Evolutionary conservation across 2,113 vertebrate species (phyloP), one percentile per base, ranked within the genome.

Genomic region (Apistogramma diplotaenia): DNA sequence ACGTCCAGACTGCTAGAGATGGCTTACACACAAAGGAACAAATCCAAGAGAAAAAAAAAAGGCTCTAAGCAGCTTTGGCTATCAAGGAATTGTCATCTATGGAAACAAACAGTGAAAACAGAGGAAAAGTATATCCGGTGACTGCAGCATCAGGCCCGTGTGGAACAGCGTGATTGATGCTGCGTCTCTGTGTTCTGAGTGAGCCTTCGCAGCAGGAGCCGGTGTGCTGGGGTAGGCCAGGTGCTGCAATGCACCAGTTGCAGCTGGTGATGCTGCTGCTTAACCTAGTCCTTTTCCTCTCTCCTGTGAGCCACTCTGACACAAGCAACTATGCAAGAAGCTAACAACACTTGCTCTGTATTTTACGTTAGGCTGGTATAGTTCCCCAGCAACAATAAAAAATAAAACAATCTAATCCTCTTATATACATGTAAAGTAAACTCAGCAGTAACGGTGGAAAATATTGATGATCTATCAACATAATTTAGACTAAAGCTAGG

Each of bases 201-300:
- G 92, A 92, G 93, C 58, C 78, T 85, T 90, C 88, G 83, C 89
- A 92, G 87, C 87, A 80, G 85, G 91, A 86, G 78, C 58, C 59
- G 19, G 71, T 59, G 76, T 58, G 86, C 85, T 73, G 67, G 67
- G 61, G 79, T 60, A 8, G 85, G 56, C 89, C 90, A 93, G 93
- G 92, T 94, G 90, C 90, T 94, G 93, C 93, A 94, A 91, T 94
- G 93, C 93, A 94, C 93, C 93, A 94, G 89, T 93, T 89, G 91
- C 81, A 78, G 85, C 75, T 83, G 67, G n/a, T 79, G 35, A 78
- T 71, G 89, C 80, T 87, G 27, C 84, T 83, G 78, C 76, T 86
- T 74, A 87, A 89, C 82, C 12, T 62, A 29, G 54, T 78, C 81
- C 57, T 57, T 35, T 43, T 53, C 37, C 76, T 79, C 71, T 55